Percentiles rank a stretch among this genome's conserved stretches.
Evolutionary conservation across 1,140 invertebrate genomes (phyloP).

Genomic region (Atta cephalotes): DNA sequence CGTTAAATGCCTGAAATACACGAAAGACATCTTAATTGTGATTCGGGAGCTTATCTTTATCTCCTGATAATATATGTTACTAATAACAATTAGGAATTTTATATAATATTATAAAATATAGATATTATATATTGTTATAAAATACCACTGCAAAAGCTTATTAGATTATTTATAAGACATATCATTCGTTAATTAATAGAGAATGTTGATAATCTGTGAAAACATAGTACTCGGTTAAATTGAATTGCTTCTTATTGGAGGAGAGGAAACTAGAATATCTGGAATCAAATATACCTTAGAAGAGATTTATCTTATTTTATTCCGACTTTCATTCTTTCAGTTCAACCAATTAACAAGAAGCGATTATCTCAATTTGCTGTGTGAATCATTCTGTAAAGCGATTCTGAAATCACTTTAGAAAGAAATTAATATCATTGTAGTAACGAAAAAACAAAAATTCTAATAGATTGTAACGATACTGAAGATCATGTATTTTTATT

Average conservation of each 20-base stretch:
- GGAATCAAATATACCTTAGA: neutral
- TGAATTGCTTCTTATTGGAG: neutral
- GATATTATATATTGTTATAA: neutral
- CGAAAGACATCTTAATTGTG: constrained; percentile 6
- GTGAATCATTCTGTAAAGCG: neutral
- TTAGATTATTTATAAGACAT: neutral
- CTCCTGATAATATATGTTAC: neutral
- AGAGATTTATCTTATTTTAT: constrained; percentile 28
- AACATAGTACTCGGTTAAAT: neutral
- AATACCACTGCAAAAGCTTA: neutral
- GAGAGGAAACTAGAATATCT: neutral
- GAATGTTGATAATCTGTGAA: neutral
- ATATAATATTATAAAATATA: neutral
- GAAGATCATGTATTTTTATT: constrained; percentile 13
- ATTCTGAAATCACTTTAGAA: neutral
- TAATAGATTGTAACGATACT: neutral
- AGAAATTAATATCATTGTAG: constrained; percentile 9
- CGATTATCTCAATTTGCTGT: constrained; percentile 14
- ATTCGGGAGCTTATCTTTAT: constrained; percentile 10
- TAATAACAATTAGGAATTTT: constrained; percentile 15
- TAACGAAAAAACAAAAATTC: neutral
- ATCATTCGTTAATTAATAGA: neutral
- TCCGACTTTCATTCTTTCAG: constrained; percentile 25
- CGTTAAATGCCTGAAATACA: neutral
- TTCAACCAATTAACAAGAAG: constrained; percentile 17